A percentile compares a stretch with the other conserved stretches of the same genome.
phyloP scores from a whole-genome alignment of 1,140 invertebrate species.

The Araneus ventricosus region DNA sequence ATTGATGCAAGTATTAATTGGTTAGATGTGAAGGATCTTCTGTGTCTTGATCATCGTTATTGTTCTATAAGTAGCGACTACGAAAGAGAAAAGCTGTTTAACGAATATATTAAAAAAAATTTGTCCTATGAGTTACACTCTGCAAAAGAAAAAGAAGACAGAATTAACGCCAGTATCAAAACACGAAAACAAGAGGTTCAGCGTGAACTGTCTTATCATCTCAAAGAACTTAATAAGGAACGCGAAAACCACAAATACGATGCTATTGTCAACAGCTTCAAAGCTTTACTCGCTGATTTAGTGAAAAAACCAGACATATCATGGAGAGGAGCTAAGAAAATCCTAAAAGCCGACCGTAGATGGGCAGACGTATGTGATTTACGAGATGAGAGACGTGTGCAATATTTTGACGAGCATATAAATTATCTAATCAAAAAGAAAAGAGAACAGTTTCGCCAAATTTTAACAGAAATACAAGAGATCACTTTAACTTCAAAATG shows the following conservation, averaged over 20 bases:
- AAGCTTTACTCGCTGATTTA: slow-evolving; percentile 95
- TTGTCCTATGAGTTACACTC: slow-evolving; percentile 61
- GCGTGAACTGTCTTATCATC: slow-evolving; percentile 92
- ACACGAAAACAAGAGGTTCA: slow-evolving; percentile 96
- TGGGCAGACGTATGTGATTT: slow-evolving; percentile 94
- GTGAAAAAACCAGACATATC: slow-evolving; percentile 93
- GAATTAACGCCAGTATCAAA: slow-evolving; percentile 93
- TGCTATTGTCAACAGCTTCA: slow-evolving; percentile 97
- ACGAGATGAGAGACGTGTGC: slow-evolving; percentile 93
- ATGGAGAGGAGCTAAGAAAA: slow-evolving; percentile 97
- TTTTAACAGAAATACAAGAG: slow-evolving; percentile 82
- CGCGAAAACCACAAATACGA: slow-evolving; percentile 96
- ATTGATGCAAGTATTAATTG: slow-evolving; percentile 93
- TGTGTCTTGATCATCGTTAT: slow-evolving; percentile 94
- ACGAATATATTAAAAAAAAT: slow-evolving; percentile 86
- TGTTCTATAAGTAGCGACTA: slow-evolving; percentile 92
- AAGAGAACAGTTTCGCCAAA: slow-evolving; percentile 91
- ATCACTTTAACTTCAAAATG: slow-evolving; percentile 91
- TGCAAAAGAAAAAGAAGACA: slow-evolving; percentile 83
- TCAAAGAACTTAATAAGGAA: slow-evolving; percentile 97
- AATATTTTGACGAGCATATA: slow-evolving; percentile 95
- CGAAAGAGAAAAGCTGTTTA: slow-evolving; percentile 95
- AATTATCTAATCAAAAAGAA: slow-evolving; percentile 92
- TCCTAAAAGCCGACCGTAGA: slow-evolving; percentile 95
- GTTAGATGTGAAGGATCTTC: slow-evolving; percentile 96